Base-by-base conservation (phyloP, 2,113 vertebrate genomes). In the Cheirogaleus medius region DNA sequence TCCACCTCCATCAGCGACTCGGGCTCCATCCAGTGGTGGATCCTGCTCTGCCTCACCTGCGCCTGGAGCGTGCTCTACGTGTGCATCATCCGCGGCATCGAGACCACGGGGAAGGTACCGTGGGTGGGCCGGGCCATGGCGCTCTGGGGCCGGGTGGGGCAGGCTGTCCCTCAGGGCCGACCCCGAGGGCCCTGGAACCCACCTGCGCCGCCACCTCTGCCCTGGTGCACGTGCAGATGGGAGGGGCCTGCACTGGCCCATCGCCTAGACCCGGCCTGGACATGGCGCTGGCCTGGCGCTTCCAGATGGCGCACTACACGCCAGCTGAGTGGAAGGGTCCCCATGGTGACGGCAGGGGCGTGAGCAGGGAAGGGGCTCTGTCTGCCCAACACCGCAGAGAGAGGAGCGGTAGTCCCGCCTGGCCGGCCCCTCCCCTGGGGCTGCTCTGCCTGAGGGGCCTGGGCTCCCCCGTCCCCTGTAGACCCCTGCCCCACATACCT, bases 31-130 rank as follows among this genome's bases (percentile, higher is more conserved):
- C 99, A 99, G 98, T 99, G 99, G 99, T 99, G 99, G 98, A 73
- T 99, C 10, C 98, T 99, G 27, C 91, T 99, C 15, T 99, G 99
- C 81, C 98, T 99, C 63, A 96, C 99, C 0, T 98, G 98, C 0
- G 99, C 99, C 0, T 99, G 99, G 99, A 97, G 98, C 0, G 87
- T 99, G 9, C 97, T 99, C 27, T 99, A 99, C 0, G 97, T 99
- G 74, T 99, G 99, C 94, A 98, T 83, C 37, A 99, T 99, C 95
- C 98, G 99, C 10, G 99, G 99, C 78, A 99, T 99, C 21, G 99
- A 99, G 98, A 99, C 99, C 66, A 99, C 99, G 1, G 99, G 99
- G 95, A 99, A 99, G 99, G 99, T 99, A 98, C 9, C 13, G 23
- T 83, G 66, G 29, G 18, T 20, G 1, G 0, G 7, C 12, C 44